Evolutionary conservation across 2,797 vertebrate genomes (phyloP), one percentile per base, ranked within the genome.

Genomic region (Sitta carolinensis): DNA sequence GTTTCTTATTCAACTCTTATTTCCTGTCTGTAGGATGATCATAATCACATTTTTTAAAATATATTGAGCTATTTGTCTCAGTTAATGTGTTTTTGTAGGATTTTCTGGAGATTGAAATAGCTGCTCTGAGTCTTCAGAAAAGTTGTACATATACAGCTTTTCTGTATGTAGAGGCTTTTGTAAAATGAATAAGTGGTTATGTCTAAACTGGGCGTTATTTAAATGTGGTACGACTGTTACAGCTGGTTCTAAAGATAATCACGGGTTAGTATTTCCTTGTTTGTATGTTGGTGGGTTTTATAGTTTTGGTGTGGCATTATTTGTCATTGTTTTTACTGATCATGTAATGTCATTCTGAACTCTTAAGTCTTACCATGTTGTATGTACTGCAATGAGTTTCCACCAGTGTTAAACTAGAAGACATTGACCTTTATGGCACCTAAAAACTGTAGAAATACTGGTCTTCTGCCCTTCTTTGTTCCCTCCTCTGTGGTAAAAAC

Each of bases 1-100:
- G 2, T 70, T 79, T 50, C 5, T 62, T 84, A 14, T 14, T 55
- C 8, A 40, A 5, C 8, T 16, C 10, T 3, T 78, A 0, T 54
- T 95, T 75, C 11, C 16, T 68, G 1, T 68, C 12, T 45, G 7
- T 78, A 50, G 23, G 16, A 38, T 58, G 7, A 34, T 11, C 1
- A 3, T 36, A 32, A 68, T 68, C 1, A 17, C 11, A 1, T 58
- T 64, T 34, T 69, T 13, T 1, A 0, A 18, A 67, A 54, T 15
- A 40, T 34, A 23, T 47, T 32, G 15, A 69, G 5, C 4, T 84
- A 0, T 76, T 54, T 51, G 9, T 72, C 8, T 52, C 7, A 5
- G 27, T 47, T 51, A 84, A 25, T 51, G 32, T 5, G 5, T 64
- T 63, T 79, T 72, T 38, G 9, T n/a, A 13, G 68, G 16, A 6